Conservation (phyloP, 1,140 invertebrate genomes). For the Lordiphosa mommai region DNA sequence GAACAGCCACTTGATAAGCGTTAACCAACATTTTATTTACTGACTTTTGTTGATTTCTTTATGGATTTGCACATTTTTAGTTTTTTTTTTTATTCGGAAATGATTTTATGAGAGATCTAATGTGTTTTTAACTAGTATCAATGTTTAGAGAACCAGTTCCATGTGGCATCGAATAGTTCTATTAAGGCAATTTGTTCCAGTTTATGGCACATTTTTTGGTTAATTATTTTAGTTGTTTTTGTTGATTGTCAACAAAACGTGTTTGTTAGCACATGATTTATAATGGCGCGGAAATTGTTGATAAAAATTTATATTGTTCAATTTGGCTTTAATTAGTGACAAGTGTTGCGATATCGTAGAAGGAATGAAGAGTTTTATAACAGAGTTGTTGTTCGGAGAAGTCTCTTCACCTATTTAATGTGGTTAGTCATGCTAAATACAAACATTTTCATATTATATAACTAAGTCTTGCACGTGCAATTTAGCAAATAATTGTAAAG, state of each 20-base stretch:
- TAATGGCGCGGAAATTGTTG: background rate
- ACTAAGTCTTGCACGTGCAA: no score
- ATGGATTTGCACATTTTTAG: conserved; percentile 23
- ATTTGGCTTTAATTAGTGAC: no score
- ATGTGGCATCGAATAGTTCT: conserved; percentile 4
- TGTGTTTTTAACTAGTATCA: conserved; percentile 34
- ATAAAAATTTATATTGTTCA: no score
- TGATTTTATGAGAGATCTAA: conserved; percentile 41
- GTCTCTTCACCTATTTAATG: no score
- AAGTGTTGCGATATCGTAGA: no score
- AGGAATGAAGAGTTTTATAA: no score
- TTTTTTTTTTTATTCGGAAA: conserved; percentile 14
- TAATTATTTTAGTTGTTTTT: no score
- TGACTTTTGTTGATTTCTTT: conserved; percentile 29
- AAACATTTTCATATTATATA: no score
- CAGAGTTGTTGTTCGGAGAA: no score
- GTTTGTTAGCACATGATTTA: conserved; percentile 15
- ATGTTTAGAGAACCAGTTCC: conserved; percentile 25
- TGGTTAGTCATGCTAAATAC: no score
- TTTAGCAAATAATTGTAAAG: no score
- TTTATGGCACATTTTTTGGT: conserved; percentile 6
- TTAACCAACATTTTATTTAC: conserved; percentile 9
- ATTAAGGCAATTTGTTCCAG: background rate
- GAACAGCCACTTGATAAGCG: conserved; percentile 36
- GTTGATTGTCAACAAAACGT: conserved; percentile 13